phyloP scores from a whole-genome alignment of 2,888 invertebrate species.

The Drosophila bunnanda region DNA sequence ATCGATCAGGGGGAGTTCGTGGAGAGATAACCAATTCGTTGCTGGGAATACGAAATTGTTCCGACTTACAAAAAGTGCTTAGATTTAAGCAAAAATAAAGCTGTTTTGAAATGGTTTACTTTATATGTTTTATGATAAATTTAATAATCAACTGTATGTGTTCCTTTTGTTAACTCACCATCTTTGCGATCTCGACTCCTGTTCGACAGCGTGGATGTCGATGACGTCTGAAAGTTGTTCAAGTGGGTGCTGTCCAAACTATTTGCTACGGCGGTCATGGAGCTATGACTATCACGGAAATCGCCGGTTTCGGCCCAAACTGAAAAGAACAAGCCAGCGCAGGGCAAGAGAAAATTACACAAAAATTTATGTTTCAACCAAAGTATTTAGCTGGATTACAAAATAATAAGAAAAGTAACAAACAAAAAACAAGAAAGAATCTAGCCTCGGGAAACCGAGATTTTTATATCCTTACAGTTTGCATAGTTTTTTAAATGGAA shows the following conservation, averaged over 20 bases:
- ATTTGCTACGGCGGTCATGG: conserved; percentile 88
- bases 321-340: conserved; percentile 86
- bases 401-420: background rate
- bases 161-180: conserved; percentile 87
- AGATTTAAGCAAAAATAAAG: background rate
- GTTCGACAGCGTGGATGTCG: conserved; percentile 88
- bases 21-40: conserved; percentile 39
- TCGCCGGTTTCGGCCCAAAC: conserved; percentile 96
- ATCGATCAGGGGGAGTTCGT: conserved; percentile 43
- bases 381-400: conserved; percentile 39
- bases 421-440: background rate
- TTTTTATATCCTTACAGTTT: too few species aligned
- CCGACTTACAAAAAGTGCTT: background rate
- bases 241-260: conserved; percentile 88
- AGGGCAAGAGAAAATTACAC: conserved; percentile 60
- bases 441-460: too few species aligned
- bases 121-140: background rate
- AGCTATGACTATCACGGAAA: conserved; percentile 92
- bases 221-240: conserved; percentile 88
- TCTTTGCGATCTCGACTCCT: conserved; percentile 86
- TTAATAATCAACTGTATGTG: too few species aligned
- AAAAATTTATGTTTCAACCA: conserved; percentile 82
- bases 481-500: too few species aligned
- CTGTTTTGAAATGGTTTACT: background rate
- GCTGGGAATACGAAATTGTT: conserved; percentile 13